Evolutionary conservation across 2,888 invertebrate genomes (phyloP).

Genomic region (Chamaedrilus cognettii): DNA sequence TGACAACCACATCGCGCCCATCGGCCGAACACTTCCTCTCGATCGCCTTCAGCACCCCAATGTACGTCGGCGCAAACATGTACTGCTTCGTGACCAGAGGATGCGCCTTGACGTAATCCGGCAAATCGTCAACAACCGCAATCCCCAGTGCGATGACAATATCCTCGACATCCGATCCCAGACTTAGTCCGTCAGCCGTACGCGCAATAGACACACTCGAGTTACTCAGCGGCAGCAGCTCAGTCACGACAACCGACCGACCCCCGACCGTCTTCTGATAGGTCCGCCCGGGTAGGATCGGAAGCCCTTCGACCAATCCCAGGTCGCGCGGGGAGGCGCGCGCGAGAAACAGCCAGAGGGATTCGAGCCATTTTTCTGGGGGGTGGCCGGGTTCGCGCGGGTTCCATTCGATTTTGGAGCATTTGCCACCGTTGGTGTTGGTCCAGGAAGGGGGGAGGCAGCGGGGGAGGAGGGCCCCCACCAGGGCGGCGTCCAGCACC

Average conservation of each 20-base stretch:
- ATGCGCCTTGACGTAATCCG: constrained; percentile 35
- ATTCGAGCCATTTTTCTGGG: constrained; percentile 33
- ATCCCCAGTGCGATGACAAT: constrained; percentile 32
- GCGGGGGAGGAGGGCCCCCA: constrained; percentile 29
- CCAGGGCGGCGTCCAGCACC: constrained; percentile 21
- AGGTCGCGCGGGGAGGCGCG: constrained; percentile 30
- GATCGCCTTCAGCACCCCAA: constrained; percentile 33
- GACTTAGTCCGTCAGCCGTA: constrained; percentile 27
- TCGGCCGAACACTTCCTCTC: constrained; percentile 12
- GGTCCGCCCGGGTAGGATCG: constrained; percentile 31
- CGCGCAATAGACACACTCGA: constrained; percentile 24
- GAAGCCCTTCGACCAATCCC: constrained; percentile 31
- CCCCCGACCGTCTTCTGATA: constrained; percentile 8
- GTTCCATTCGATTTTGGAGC: constrained; percentile 34
- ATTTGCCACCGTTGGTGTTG: constrained; percentile 1
- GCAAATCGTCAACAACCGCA: constrained; percentile 35
- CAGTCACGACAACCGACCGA: constrained; percentile 5
- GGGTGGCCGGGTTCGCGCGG: constrained; percentile 32
- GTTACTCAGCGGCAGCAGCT: constrained; percentile 30
- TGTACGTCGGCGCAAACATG: constrained; percentile 32
- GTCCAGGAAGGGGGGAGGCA: constrained; percentile 36
- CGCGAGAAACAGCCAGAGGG: constrained; percentile 35
- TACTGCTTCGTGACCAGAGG: constrained; percentile 30
- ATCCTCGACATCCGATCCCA: constrained; percentile 25
- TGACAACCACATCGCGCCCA: constrained; percentile 3